Evolutionary conservation across 1,140 invertebrate species (phyloP), one percentile per base, ranked within the genome.

Genomic region (Stegodyphus dumicola): DNA sequence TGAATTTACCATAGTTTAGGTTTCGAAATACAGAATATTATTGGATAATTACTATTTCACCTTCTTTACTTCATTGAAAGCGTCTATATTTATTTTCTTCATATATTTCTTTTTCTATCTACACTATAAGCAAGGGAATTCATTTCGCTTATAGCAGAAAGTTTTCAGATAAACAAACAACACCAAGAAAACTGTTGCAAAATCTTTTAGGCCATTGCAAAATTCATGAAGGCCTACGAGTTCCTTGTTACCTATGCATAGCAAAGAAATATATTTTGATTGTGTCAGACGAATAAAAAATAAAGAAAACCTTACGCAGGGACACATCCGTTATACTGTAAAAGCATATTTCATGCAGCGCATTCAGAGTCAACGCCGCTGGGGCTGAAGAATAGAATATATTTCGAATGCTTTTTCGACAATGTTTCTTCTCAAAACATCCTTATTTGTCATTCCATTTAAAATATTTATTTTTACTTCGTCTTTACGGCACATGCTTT

Each of bases 381-480:
- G 56, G 56, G 56, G 56, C 15, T 11, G 56, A 15, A 60, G 56
- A 11, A 60, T 9, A 60, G 15, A 11, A 15, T 60, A 60, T 60
- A 11, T 15, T 15, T 15, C 9, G 15, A 15, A 11, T 15, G 9
- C 15, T 60, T 60, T 60, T 60, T 60, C 56, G 9, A 15, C 56
- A 60, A 60, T 60, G 56, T 60, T 60, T 60, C 56, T 60, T 60
- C 56, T 60, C 56, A 60, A 60, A 60, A 60, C 56, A 60, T 60
- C 15, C 56, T 60, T 60, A 60, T 60, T 60, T 60, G 56, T 60
- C 56, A 15, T 60, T 60, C 15, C 9, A 60, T 60, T 9, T 60
- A 15, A 60, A 60, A 60, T 9, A 60, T 11, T 11, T 15, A 60
- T 15, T 60, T 60, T 60, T 60, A 11, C 15, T 60, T 11, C 15